A percentile compares a stretch with the other conserved stretches of the same genome.
Conservation (phyloP, 2,888 invertebrate species). For the Nebria salina region DNA sequence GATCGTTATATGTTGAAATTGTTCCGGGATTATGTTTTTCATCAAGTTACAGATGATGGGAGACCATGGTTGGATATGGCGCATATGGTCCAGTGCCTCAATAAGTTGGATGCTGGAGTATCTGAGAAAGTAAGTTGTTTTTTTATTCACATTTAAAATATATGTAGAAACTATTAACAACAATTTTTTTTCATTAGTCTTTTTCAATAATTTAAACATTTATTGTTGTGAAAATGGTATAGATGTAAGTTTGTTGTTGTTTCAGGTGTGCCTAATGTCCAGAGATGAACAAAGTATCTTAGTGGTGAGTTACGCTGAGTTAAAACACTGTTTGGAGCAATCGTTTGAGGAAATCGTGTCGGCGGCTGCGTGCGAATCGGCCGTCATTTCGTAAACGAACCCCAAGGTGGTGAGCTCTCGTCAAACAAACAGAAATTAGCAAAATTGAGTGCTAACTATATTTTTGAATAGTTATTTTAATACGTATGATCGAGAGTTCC, state of each 20-base stretch:
- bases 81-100: constrained; percentile 92
- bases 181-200: no score
- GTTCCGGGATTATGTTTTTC: constrained; percentile 97
- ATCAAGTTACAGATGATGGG: constrained; percentile 92
- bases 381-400: constrained; percentile 28
- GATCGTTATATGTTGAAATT: constrained; percentile 98
- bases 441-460: constrained; percentile 46
- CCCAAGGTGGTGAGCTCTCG: not conserved
- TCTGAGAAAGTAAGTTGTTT: constrained; percentile 73
- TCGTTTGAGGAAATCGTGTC: constrained; percentile 86
- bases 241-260: constrained; percentile 48
- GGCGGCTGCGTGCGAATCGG: constrained; percentile 57
- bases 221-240: not conserved
- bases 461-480: constrained; percentile 47
- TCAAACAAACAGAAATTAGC: constrained; percentile 19
- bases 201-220: not conserved
- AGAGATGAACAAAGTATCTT: constrained; percentile 96
- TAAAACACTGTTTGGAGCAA: constrained; percentile 93
- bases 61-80: constrained; percentile 97
- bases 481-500: constrained; percentile 39
- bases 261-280: constrained; percentile 91
- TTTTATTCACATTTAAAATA: not conserved
- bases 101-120: constrained; percentile 88
- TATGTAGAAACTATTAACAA: no score
- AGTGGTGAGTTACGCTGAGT: constrained; percentile 93